Evolutionary conservation across 2,797 vertebrate genomes (phyloP), one percentile per base, ranked within the genome.

Genomic region (Agapornis canus): DNA sequence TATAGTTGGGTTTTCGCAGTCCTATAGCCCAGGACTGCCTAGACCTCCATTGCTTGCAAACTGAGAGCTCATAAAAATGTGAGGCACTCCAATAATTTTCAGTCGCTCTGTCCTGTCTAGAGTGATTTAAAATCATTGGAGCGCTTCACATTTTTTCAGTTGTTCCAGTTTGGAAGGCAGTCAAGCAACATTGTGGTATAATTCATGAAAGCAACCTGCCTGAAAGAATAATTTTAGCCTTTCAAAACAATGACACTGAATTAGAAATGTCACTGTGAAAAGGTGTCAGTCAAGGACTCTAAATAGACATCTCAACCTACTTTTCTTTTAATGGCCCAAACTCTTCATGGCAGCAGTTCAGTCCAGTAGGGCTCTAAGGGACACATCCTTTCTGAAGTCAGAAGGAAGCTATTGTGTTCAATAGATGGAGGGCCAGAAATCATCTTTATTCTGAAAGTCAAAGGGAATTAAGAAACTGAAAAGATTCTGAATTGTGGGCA

Each of bases 1-100:
- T 61, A 2, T n/a, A 20, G 49, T 21, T 76, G 51, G 26, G 0
- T 51, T 85, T 66, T 57, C 65, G 6, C 19, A 72, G 21, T 52
- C 31, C 49, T 75, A 10, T 75, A 83, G 68, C 20, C 39, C 56
- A 60, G 51, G 54, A 77, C 61, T 95, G 43, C n/a, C 71, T 22
- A 56, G 68, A 72, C 19, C 17, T 86, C 66, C n/a, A 13, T 47
- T 90, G 52, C 66, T 82, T 91, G 51, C 60, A 89, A 40, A 86
- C 77, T 73, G 59, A 94, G 77, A 84, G 26, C 89, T 92, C 80
- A 54, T 95, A 90, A 91, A 94, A 94, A 92, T 92, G 82, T 63
- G 73, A 91, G 45, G 80, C 89, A 91, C 76, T 94, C 89, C 86
- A 94, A 16, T 94, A 66, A 94, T 96, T 96, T 91, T 93, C 91